Percentiles rank a stretch among this genome's conserved stretches.
Conservation (phyloP, 2,888 invertebrate genomes). For the Physocephala rufipes region DNA sequence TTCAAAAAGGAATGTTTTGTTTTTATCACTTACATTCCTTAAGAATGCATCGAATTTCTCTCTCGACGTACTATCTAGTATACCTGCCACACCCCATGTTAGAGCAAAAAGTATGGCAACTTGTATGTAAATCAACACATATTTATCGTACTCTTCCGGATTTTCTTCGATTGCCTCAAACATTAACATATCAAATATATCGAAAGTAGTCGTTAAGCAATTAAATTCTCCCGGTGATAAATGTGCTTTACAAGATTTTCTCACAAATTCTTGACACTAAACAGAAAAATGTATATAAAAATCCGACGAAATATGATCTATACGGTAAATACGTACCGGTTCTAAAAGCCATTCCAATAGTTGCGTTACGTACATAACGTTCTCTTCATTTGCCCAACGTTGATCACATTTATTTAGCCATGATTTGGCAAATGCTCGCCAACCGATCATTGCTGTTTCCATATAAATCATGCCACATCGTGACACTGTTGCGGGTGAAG, state of each 20-base stretch:
- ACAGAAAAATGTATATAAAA: background rate
- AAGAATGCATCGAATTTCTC: constrained; percentile 74
- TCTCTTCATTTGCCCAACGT: constrained; percentile 72
- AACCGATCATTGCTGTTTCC: constrained; percentile 85
- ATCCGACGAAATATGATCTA: background rate
- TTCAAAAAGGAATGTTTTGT: background rate
- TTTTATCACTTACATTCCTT: constrained; percentile 60
- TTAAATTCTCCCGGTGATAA: constrained; percentile 78
- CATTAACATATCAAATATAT: constrained; percentile 81
- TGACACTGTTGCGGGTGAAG: constrained; percentile 89
- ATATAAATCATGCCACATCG: constrained; percentile 92
- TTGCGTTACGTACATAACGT: constrained; percentile 70
- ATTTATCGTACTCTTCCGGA: constrained; percentile 74
- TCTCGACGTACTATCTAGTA: constrained; percentile 78
- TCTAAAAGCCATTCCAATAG: constrained; percentile 83
- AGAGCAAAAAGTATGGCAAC: constrained; percentile 79
- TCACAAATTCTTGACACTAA: constrained; percentile 71
- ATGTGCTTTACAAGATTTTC: constrained; percentile 74
- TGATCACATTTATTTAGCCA: constrained; percentile 78
- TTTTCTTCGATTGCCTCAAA: constrained; percentile 75
- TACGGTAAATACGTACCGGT: constrained; percentile 66
- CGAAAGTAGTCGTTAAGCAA: constrained; percentile 76
- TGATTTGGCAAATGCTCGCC: constrained; percentile 80
- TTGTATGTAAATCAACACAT: constrained; percentile 77
- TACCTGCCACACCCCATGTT: constrained; percentile 87